phyloP scores from a whole-genome alignment of 2,888 invertebrate species.

The Eupithecia insigniata region DNA sequence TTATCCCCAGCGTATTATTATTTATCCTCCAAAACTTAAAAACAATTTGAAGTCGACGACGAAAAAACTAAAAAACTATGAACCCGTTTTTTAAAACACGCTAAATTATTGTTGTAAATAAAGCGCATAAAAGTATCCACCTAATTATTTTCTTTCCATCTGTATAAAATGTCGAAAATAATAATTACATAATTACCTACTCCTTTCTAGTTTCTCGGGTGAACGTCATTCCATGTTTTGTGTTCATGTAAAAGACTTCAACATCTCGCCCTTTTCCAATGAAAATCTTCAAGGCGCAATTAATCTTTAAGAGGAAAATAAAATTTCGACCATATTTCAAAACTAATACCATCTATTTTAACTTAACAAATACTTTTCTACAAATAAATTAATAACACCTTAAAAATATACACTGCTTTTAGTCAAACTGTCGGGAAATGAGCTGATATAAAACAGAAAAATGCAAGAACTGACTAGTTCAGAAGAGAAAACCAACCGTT shows the following conservation, averaged over 20 bases:
- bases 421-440: neutral
- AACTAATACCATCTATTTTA: constrained; percentile 4
- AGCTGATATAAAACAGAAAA: neutral
- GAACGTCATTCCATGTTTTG: neutral
- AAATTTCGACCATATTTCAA: neutral
- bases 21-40: too few species aligned
- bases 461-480: constrained; percentile 8
- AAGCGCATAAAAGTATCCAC: too few species aligned
- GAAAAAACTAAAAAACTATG: too few species aligned
- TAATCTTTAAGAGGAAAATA: neutral
- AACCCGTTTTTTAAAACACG: too few species aligned
- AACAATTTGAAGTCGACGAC: too few species aligned
- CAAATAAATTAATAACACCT: constrained; percentile 26
- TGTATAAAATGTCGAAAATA: too few species aligned
- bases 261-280: neutral
- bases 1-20: too few species aligned
- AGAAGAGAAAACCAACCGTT: constrained; percentile 1
- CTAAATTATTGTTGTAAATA: too few species aligned
- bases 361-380: neutral
- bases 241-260: constrained; percentile 11
- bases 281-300: constrained; percentile 19
- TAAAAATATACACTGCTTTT: neutral
- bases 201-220: too few species aligned
- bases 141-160: too few species aligned
- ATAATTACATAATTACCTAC: too few species aligned